Evolutionary conservation across 2,888 invertebrate genomes (phyloP).

Genomic region (Drosophila mercatorum): DNA sequence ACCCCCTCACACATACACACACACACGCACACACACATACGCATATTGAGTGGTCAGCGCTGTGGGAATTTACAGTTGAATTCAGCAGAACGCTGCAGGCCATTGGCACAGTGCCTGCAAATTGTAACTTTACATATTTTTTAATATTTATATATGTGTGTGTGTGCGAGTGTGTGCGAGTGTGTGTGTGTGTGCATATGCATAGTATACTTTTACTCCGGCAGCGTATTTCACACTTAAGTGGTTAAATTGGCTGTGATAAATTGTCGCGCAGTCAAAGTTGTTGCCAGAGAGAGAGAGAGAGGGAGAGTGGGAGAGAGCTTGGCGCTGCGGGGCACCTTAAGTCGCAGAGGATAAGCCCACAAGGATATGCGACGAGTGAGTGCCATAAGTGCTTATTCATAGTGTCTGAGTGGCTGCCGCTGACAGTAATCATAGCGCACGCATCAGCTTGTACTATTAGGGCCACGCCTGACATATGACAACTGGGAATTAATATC

Average conservation of each 20-base stretch:
- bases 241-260: conserved; percentile 81
- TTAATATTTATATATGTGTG: conserved; percentile 14
- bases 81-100: conserved; percentile 28
- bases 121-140: conserved; percentile 56
- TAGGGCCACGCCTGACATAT: conserved; percentile 71
- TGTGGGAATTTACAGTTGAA: conserved; percentile 50
- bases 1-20: conserved; percentile 11
- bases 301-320: neutral
- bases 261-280: conserved; percentile 77
- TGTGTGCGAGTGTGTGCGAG: conserved; percentile 6
- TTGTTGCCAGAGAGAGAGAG: conserved; percentile 48
- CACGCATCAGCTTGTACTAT: conserved; percentile 71
- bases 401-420: conserved; percentile 64
- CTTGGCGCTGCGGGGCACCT: conserved; percentile 62
- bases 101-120: conserved; percentile 38
- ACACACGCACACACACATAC: conserved; percentile 23
- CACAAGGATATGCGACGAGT: conserved; percentile 45
- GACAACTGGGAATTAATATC: conserved; percentile 74
- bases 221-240: conserved; percentile 77
- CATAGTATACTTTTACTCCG: conserved; percentile 40
- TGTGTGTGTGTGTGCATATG: conserved; percentile 40
- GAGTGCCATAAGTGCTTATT: conserved; percentile 60
- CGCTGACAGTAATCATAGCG: conserved; percentile 78
- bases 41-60: conserved; percentile 56
- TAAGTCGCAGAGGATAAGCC: conserved; percentile 62